phyloP scores from a whole-genome alignment of 2,888 invertebrate genomes.

The Drosophila atripex region DNA sequence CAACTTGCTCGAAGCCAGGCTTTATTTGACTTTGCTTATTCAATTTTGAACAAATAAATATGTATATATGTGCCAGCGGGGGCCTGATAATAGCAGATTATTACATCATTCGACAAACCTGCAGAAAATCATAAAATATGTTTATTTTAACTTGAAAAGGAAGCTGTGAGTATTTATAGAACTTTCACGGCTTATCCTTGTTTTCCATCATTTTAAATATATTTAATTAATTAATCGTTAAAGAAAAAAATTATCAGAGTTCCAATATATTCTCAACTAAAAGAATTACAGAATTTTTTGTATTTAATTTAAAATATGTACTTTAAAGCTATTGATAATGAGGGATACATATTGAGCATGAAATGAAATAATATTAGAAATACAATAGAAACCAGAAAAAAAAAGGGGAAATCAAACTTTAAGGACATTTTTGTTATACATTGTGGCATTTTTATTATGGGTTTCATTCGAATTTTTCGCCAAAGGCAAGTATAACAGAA shows the following conservation, averaged over 20 bases:
- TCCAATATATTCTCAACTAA: too few relatives aligned
- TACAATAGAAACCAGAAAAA: conserved; percentile 12
- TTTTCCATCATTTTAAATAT: too few relatives aligned
- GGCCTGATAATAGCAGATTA: conserved; percentile 3
- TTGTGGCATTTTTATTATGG: conserved; percentile 6
- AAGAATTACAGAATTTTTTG: too few relatives aligned
- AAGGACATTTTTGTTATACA: conserved; percentile 5
- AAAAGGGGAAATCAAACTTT: conserved; percentile 23
- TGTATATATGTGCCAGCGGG: conserved; percentile 8
- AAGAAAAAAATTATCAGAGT: too few relatives aligned
- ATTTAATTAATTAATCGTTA: too few relatives aligned
- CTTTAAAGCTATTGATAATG: too few relatives aligned
- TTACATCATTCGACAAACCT: conserved; percentile 14
- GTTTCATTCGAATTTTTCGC: conserved; percentile 18
- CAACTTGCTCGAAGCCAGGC: conserved; percentile 18
- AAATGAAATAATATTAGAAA: conserved; percentile 28
- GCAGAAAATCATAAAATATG: neutral
- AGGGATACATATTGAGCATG: conserved; percentile 9
- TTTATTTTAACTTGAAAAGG: neutral
- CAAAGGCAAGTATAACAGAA: conserved; percentile 55
- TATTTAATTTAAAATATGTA: too few relatives aligned
- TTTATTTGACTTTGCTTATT: conserved; percentile 12
- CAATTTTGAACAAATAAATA: conserved; percentile 34
- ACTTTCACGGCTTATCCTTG: too few relatives aligned
- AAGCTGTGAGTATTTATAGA: neutral